A percentile compares a stretch with the other conserved stretches of the same genome.
Conservation (phyloP, 2,797 vertebrate species). For the Syngnathus acus region DNA sequence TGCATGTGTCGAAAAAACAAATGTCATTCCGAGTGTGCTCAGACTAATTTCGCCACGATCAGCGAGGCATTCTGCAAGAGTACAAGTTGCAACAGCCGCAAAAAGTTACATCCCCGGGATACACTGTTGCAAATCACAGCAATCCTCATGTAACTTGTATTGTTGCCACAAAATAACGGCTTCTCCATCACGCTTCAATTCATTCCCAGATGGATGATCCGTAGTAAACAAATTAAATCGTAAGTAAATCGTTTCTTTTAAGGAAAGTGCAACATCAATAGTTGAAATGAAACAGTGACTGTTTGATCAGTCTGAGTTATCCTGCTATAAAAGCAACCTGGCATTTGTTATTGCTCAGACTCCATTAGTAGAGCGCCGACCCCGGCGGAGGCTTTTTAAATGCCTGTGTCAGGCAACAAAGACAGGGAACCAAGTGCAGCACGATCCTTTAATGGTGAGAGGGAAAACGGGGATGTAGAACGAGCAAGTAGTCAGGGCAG, state of each 20-base stretch:
- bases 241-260: background rate
- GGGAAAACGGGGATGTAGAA: too few species aligned
- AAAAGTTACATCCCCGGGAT: background rate
- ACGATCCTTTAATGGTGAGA: too few species aligned
- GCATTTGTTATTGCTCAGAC: background rate
- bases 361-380: background rate
- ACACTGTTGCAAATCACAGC: background rate
- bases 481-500: too few species aligned
- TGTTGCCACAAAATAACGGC: background rate
- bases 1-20: background rate
- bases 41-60: background rate
- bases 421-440: too few species aligned
- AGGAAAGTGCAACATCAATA: background rate
- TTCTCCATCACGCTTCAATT: background rate
- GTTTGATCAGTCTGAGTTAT: background rate
- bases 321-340: background rate
- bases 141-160: background rate
- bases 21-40: background rate
- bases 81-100: background rate
- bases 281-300: background rate
- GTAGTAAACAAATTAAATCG: too few species aligned
- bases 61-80: background rate
- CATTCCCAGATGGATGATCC: too few species aligned
- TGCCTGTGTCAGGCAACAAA: too few species aligned
- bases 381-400: background rate